Evolutionary conservation across 2,888 invertebrate species (phyloP).

Genomic region (Tethea ocularis): DNA sequence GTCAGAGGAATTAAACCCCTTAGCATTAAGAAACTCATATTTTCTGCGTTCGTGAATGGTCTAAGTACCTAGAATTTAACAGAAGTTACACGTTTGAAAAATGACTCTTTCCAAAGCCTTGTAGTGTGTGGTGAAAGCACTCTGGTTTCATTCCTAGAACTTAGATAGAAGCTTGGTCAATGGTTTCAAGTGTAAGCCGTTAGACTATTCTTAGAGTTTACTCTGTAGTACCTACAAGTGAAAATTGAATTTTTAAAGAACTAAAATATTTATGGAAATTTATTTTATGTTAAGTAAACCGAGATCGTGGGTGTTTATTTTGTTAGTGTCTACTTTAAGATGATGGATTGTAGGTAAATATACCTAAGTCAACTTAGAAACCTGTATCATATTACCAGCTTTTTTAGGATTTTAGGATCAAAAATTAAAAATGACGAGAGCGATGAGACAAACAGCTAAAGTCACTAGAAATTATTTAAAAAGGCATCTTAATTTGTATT

Average conservation of each 20-base stretch:
- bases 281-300: not conserved
- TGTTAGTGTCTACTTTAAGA: not conserved
- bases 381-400: not conserved
- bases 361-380: not conserved
- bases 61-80: not conserved
- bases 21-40: slow-evolving; percentile 19
- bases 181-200: not conserved
- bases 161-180: not conserved
- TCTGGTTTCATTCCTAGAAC: not conserved
- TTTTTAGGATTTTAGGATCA: not conserved
- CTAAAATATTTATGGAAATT: not conserved
- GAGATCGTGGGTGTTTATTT: not conserved
- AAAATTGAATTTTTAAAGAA: not conserved
- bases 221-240: not conserved
- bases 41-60: not conserved
- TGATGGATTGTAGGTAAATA: not conserved
- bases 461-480: too few relatives aligned
- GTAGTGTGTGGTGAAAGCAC: not conserved
- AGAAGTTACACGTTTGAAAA: not conserved
- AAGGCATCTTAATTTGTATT: too few relatives aligned
- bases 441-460: too few relatives aligned
- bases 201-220: not conserved
- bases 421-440: too few relatives aligned
- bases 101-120: not conserved
- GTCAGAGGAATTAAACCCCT: slow-evolving; percentile 62